Conservation (phyloP, 1,140 invertebrate species). For the Caenorhabditis inopinata region DNA sequence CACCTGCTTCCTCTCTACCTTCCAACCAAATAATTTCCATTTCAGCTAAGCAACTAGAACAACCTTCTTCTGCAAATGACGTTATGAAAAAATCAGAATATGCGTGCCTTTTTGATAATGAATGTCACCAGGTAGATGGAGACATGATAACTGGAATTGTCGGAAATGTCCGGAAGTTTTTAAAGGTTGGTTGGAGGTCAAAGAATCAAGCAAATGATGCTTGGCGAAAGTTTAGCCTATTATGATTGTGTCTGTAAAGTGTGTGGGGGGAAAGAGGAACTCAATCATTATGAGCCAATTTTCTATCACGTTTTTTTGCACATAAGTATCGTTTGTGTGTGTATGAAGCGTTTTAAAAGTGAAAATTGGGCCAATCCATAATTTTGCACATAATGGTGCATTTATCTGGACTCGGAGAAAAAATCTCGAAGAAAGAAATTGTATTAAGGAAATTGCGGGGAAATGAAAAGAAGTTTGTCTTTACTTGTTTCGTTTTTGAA, state of each 20-base stretch:
- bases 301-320: background rate
- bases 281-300: background rate
- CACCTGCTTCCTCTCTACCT: background rate
- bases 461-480: too few species aligned
- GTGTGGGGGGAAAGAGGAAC: background rate
- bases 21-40: background rate
- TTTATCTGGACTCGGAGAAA: too few species aligned
- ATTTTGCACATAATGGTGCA: too few species aligned
- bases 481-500: too few species aligned
- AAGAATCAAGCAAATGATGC: background rate
- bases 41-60: slow-evolving; percentile 43
- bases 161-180: slow-evolving; percentile 45
- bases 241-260: background rate
- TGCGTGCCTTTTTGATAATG: slow-evolving; percentile 39
- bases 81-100: slow-evolving; percentile 33
- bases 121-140: slow-evolving; percentile 33
- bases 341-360: too few species aligned
- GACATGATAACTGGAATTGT: slow-evolving; percentile 45
- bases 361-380: too few species aligned
- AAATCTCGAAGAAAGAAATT: too few species aligned
- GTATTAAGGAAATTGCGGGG: too few species aligned
- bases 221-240: background rate
- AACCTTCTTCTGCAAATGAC: slow-evolving; percentile 3
- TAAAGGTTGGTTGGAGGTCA: slow-evolving; percentile 33
- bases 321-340: background rate